Evolutionary conservation across 2,888 invertebrate species (phyloP).

Genomic region (Diarsia brunnea): DNA sequence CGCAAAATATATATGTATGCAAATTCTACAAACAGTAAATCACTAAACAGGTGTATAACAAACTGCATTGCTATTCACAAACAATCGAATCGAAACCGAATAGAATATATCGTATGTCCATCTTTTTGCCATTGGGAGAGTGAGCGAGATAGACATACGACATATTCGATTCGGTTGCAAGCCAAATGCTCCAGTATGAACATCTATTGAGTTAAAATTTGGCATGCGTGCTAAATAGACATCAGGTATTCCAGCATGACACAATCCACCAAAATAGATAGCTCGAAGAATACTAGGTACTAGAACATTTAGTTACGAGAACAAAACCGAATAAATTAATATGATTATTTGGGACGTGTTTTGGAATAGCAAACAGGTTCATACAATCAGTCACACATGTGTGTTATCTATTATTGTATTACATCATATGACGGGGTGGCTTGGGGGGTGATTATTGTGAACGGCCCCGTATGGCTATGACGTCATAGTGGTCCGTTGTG

Average conservation of each 20-base stretch:
- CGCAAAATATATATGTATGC: too few species aligned
- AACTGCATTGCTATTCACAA: not conserved
- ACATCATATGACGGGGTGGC: conserved; percentile 54
- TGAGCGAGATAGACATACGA: too few species aligned
- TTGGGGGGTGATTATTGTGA: conserved; percentile 40
- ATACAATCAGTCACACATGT: conserved; percentile 61
- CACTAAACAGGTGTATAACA: not conserved
- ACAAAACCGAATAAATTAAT: conserved; percentile 52
- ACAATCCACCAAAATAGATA: conserved; percentile 42
- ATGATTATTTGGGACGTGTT: conserved; percentile 40
- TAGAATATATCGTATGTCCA: too few species aligned
- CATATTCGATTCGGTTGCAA: not conserved
- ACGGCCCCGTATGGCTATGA: conserved; percentile 26
- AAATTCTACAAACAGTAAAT: not conserved
- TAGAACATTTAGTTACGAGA: conserved; percentile 30
- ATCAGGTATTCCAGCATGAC: conserved; percentile 25
- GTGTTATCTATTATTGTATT: conserved; percentile 64
- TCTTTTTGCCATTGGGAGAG: too few species aligned
- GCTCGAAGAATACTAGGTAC: conserved; percentile 20
- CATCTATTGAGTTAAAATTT: conserved; percentile 7
- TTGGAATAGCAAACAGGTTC: conserved; percentile 33
- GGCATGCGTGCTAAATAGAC: conserved; percentile 17
- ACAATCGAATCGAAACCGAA: too few species aligned
- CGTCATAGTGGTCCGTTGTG: conserved; percentile 29
- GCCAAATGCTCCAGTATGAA: not conserved